A percentile compares a stretch with the other conserved stretches of the same genome.
Conservation (phyloP, 2,113 vertebrate species). For the Suricata suricatta region DNA sequence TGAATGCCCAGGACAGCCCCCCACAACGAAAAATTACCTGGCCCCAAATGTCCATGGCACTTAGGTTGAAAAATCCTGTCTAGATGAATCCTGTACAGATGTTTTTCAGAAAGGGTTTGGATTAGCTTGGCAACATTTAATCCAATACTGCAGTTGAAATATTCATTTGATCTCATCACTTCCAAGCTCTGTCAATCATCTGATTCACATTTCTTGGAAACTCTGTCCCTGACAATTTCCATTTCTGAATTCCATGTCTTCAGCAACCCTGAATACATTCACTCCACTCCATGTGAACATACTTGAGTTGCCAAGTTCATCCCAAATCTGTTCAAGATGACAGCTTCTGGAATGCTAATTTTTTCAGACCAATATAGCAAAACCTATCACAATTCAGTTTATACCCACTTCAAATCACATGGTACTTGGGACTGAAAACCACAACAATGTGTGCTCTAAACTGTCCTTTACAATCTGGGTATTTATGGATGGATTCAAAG, state of each 20-base stretch:
- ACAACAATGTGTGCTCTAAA: constrained; percentile 90
- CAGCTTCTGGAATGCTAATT: constrained; percentile 90
- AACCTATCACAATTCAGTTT: constrained; percentile 94
- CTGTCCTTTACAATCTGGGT: constrained; percentile 91
- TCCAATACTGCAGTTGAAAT: not conserved
- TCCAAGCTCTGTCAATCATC: not conserved
- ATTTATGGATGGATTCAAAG: constrained; percentile 91
- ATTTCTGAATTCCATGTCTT: not conserved
- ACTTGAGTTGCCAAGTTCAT: constrained; percentile 87
- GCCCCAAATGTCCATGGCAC: not conserved
- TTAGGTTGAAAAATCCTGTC: not conserved
- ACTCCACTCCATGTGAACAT: not conserved
- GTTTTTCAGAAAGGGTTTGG: not conserved
- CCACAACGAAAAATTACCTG: not conserved
- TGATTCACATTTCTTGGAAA: not conserved
- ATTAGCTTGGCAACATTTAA: not conserved
- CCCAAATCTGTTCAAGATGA: constrained; percentile 91
- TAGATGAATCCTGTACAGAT: not conserved
- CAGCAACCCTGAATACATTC: not conserved
- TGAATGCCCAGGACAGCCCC: not conserved
- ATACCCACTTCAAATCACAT: constrained; percentile 92
- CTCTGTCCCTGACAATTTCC: not conserved
- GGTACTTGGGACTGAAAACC: constrained; percentile 93
- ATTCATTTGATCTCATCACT: not conserved
- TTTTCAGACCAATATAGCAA: constrained; percentile 89